Base-by-base conservation (phyloP, 2,888 invertebrate genomes). In the Oxycera nigricornis region DNA sequence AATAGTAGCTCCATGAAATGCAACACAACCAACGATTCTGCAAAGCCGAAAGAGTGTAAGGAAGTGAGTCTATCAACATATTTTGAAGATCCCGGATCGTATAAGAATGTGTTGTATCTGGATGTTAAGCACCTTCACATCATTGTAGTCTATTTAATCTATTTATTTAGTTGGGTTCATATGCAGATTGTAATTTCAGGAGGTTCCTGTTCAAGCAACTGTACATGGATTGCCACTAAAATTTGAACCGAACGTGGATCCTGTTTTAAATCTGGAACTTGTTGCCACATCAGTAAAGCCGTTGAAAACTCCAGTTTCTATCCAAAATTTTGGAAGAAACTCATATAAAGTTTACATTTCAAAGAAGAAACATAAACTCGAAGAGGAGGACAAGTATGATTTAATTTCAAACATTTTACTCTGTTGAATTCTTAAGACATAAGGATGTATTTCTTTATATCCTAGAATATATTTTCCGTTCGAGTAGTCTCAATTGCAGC, bases 241-340 rank as follows among this genome's bases (percentile, higher is more conserved):
- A 1, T 81, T 80, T 35, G 57, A 78, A 14, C 83, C 83, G 1
- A 76, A 83, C 41, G 78, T 84, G 0, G 79, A 75, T 2, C 67
- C 79, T 0, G 80, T 79, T 2, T 75, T 81, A 6, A 76, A 84
- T 73, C 77, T 79, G 2, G 83, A 83, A 0, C 39, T 59, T 0
- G 61, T 83, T 26, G 79, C 81, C 1, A 80, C 79, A 30, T 81
- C 79, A 26, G 78, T 78, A 0, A 77, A 77, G 55, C 76, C 79
- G 4, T 74, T 79, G 24, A 79, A 78, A n/a, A 50, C 73, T 9
- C 75, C 73, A 0, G 75, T 83, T 0, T 78, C 75, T n/a, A 79
- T 83, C 0, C 75, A 70, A 1, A 84, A 84, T 75, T 77, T 73
- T 9, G 84, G 84, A 1, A 31, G 73, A 28, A 80, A 80, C 1